Percentiles rank a stretch among this genome's conserved stretches.
phyloP scores from a whole-genome alignment of 1,140 invertebrate species.

The Acyrthosiphon pisum region DNA sequence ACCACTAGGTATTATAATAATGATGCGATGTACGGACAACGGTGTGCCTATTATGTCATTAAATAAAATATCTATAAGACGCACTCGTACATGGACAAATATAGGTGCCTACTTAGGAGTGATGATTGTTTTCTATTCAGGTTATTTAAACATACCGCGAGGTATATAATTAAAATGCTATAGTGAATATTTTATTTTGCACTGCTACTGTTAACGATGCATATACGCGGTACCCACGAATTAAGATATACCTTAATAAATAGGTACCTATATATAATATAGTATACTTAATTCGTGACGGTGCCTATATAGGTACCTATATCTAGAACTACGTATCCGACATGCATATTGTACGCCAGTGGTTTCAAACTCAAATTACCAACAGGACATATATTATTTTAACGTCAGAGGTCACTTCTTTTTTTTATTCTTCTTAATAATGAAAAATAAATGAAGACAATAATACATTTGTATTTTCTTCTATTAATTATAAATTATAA shows the following conservation, averaged over 20 bases:
- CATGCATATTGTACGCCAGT: background rate
- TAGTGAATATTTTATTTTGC: background rate
- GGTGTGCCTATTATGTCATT: background rate
- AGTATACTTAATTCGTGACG: too few relatives aligned
- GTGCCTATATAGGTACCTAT: too few relatives aligned
- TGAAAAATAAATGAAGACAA: too few relatives aligned
- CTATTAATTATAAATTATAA: too few relatives aligned
- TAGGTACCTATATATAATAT: too few relatives aligned
- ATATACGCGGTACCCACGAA: background rate
- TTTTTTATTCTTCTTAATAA: too few relatives aligned
- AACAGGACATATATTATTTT: too few relatives aligned
- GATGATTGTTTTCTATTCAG: background rate
- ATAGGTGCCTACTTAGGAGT: background rate
- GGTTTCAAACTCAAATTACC: too few relatives aligned
- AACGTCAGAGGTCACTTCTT: too few relatives aligned
- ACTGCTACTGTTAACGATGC: background rate
- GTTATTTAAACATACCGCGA: background rate
- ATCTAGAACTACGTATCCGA: background rate
- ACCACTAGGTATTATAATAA: too few relatives aligned
- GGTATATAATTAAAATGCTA: background rate
- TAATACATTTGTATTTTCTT: too few relatives aligned
- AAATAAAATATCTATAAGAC: background rate
- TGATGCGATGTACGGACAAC: background rate
- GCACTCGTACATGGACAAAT: background rate
- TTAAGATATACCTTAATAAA: too few relatives aligned